A percentile compares a stretch with the other conserved stretches of the same genome.
Conservation (phyloP, 92 coral and sea anemone genomes). For the Palythoa heliodiscus region DNA sequence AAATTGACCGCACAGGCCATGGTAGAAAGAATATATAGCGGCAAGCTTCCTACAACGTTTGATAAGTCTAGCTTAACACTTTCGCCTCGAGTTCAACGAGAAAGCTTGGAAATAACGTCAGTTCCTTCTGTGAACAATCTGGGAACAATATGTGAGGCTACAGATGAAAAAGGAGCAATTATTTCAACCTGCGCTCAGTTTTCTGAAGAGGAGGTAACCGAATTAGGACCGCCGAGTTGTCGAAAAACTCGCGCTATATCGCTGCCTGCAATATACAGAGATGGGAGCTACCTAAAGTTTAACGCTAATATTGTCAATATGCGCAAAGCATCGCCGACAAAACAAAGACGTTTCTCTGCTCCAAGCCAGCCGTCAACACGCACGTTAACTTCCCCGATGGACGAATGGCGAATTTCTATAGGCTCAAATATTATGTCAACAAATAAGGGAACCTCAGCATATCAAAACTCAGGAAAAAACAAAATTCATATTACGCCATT, state of each 20-base stretch:
- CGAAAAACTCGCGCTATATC: conserved; percentile 71
- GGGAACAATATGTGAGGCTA: conserved; percentile 58
- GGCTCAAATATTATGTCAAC: neutral
- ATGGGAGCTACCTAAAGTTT: conserved; percentile 77
- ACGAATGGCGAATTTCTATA: neutral
- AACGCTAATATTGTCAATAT: conserved; percentile 43
- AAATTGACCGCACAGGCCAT: neutral
- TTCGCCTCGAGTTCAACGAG: conserved; percentile 36
- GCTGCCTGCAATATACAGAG: conserved; percentile 78
- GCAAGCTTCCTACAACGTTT: conserved; percentile 30
- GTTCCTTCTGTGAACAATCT: conserved; percentile 42
- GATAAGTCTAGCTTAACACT: conserved; percentile 26
- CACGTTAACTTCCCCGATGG: neutral
- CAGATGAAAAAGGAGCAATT: conserved; percentile 32
- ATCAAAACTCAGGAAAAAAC: neutral
- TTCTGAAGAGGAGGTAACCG: conserved; percentile 8
- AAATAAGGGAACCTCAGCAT: neutral
- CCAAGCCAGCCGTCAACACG: conserved; percentile 48
- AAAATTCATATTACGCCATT: neutral
- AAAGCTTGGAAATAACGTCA: conserved; percentile 45
- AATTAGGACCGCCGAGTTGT: conserved; percentile 18
- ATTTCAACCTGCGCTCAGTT: conserved; percentile 1
- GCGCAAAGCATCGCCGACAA: conserved; percentile 27
- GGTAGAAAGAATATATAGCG: conserved; percentile 64
- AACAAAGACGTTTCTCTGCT: conserved; percentile 56